Evolutionary conservation across 2,888 invertebrate genomes (phyloP).

Genomic region (Incurvaria masculella): DNA sequence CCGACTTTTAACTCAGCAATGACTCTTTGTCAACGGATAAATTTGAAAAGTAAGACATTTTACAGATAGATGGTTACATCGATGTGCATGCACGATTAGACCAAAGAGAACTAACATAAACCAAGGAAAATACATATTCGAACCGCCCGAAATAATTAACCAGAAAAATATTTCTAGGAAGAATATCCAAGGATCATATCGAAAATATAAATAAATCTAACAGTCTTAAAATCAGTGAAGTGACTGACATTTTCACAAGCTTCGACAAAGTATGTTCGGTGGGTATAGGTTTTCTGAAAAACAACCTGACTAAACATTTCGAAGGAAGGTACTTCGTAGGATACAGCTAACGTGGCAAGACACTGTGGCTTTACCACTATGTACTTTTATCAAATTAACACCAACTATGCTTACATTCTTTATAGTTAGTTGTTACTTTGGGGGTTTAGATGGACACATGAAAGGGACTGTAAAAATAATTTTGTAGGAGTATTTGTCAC

Average conservation of each 20-base stretch:
- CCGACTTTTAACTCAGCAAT: conserved; percentile 18
- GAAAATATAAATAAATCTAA: background rate
- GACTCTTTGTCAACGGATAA: background rate
- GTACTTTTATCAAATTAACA: too few species aligned
- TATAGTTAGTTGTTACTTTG: too few species aligned
- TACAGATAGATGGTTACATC: background rate
- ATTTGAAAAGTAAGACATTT: background rate
- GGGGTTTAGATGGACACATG: too few species aligned
- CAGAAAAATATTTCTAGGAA: too few species aligned
- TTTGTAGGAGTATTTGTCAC: too few species aligned
- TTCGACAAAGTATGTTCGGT: background rate
- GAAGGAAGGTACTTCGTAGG: background rate
- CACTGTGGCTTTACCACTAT: too few species aligned
- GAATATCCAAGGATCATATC: too few species aligned
- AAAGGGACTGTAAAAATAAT: too few species aligned
- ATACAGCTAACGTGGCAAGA: background rate
- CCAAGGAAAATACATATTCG: too few species aligned
- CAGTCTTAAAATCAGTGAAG: background rate
- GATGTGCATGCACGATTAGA: background rate
- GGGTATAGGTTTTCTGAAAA: background rate
- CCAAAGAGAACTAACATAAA: too few species aligned
- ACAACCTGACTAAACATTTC: background rate
- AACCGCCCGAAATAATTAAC: too few species aligned
- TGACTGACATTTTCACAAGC: background rate
- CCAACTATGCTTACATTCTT: too few species aligned